Evolutionary conservation across 2,797 vertebrate genomes (phyloP).

Genomic region (Muscicapa comitata): DNA sequence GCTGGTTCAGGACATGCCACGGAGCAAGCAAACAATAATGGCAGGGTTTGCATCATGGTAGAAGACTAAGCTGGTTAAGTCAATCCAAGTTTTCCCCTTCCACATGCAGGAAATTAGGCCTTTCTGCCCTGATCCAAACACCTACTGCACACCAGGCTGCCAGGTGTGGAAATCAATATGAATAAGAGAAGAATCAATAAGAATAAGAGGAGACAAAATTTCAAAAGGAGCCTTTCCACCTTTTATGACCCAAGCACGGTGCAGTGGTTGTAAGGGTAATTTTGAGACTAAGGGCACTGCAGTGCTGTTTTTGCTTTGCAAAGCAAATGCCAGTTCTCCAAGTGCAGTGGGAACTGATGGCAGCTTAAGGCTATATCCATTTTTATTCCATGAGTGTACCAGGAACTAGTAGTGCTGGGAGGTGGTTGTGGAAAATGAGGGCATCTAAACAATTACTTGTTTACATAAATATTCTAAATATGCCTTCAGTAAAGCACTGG

Average conservation of each 20-base stretch:
- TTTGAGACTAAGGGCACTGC: not conserved
- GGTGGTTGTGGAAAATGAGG: not conserved
- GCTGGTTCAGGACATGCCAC: not conserved
- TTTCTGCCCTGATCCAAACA: not conserved
- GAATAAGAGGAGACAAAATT: not conserved
- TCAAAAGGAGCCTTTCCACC: not conserved
- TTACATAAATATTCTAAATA: conserved; percentile 18
- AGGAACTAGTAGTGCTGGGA: not conserved
- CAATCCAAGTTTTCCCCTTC: not conserved
- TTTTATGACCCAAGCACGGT: not conserved
- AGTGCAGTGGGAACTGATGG: not conserved
- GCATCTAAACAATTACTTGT: conserved; percentile 1
- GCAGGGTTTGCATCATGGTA: not conserved
- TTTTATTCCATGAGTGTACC: not conserved
- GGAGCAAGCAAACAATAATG: not conserved
- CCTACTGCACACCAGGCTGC: not conserved
- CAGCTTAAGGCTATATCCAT: conserved; percentile 42
- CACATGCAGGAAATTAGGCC: not conserved
- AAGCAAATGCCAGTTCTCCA: conserved; percentile 31
- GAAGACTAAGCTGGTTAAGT: not conserved
- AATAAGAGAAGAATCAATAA: not conserved
- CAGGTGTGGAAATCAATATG: not conserved
- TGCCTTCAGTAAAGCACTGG: not conserved
- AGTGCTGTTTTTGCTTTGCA: conserved; percentile 17
- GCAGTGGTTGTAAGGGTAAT: not conserved